These are phyloP conservation scores for Malurus elegans DNA, from an alignment of 2,113 vertebrate genomes.

Conservation along the genomic window DNA sequence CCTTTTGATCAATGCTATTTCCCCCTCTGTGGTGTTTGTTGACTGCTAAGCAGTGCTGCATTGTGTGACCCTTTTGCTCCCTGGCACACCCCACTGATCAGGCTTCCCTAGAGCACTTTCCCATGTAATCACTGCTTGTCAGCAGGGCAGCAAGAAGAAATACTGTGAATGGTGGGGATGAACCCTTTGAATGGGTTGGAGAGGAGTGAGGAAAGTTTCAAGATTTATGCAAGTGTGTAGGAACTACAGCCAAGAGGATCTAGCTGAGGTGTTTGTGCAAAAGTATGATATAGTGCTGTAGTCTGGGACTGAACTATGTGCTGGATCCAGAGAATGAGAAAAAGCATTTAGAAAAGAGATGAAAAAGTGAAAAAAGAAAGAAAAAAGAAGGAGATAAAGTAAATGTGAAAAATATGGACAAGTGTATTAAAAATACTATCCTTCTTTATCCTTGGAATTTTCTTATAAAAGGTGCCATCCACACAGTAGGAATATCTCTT, in stretches of 20 bases:
- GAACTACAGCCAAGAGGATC: background rate
- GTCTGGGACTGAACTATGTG: background rate
- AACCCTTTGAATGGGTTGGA: background rate
- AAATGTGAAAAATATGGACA: background rate
- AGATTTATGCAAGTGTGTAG: background rate
- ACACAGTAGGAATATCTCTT: background rate
- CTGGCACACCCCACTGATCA: background rate
- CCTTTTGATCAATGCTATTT: background rate
- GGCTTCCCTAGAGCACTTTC: background rate
- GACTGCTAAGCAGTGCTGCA: background rate
- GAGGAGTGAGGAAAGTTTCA: background rate
- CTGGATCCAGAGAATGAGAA: background rate
- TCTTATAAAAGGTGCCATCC: background rate
- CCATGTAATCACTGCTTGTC: fast-evolving
- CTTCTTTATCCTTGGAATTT: background rate
- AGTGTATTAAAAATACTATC: background rate
- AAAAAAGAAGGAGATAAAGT: background rate
- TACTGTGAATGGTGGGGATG: background rate
- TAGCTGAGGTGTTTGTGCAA: background rate
- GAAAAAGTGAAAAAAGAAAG: background rate
- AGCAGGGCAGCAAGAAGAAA: background rate
- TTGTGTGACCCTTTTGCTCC: background rate
- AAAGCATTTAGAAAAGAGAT: background rate
- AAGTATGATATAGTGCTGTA: background rate
- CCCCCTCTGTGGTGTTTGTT: background rate